These are phyloP conservation scores for Eilema griseolum DNA, from an alignment of 2,888 invertebrate species.

Conservation along the genomic window DNA sequence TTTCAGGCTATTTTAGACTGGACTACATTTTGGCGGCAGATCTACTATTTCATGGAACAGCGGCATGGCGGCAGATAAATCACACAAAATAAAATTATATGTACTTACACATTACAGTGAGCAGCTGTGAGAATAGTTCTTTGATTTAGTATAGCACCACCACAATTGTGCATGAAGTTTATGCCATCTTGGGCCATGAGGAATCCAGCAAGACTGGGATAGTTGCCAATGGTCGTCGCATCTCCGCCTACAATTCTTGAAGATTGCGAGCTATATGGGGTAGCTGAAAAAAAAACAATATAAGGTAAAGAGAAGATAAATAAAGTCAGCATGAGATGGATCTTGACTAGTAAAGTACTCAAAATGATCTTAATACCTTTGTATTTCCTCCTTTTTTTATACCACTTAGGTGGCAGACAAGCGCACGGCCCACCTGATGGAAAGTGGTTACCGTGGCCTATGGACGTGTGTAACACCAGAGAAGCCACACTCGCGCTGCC, in stretches of 20 bases:
- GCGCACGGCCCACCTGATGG: too few species aligned
- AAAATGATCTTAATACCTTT: too few species aligned
- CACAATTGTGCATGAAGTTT: slow-evolving; percentile 5
- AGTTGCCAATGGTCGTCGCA: slow-evolving; percentile 5
- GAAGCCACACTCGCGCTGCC: too few species aligned
- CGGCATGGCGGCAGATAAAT: too few species aligned
- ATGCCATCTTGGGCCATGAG: neutral
- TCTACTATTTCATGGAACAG: neutral
- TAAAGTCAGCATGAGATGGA: too few species aligned
- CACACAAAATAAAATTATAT: neutral
- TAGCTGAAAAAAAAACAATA: neutral
- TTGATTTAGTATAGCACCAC: slow-evolving; percentile 12
- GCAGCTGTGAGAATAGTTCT: slow-evolving; percentile 12
- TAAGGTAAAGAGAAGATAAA: neutral
- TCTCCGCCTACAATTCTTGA: slow-evolving; percentile 5
- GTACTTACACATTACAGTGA: slow-evolving; percentile 10
- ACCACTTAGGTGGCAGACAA: too few species aligned
- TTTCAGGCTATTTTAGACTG: too few species aligned
- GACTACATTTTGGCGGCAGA: neutral
- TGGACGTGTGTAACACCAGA: too few species aligned
- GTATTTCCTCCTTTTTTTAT: too few species aligned
- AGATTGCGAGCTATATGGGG: neutral
- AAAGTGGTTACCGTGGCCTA: too few species aligned
- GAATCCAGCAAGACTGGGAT: neutral
- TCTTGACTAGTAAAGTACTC: too few species aligned